Conservation (phyloP, 1,140 invertebrate species). For the Platyscapa corneri region DNA sequence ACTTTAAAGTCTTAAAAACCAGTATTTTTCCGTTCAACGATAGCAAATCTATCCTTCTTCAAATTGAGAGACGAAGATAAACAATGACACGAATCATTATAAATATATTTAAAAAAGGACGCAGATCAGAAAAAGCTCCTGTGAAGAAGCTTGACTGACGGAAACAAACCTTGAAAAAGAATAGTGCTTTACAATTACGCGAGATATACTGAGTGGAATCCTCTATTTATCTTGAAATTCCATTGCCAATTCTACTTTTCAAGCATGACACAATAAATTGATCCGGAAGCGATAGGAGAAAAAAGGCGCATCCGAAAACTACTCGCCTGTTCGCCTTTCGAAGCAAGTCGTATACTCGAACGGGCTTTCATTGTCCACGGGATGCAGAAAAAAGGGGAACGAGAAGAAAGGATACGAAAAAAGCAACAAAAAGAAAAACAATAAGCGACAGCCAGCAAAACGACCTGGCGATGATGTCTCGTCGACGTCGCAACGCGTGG, state of each 20-base stretch:
- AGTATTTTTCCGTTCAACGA: too few relatives aligned
- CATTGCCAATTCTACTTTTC: neutral
- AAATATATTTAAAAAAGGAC: too few relatives aligned
- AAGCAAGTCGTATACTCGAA: neutral
- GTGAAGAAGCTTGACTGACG: neutral
- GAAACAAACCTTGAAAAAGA: neutral
- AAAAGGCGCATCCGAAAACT: neutral
- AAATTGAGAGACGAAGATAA: too few relatives aligned
- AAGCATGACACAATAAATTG: conserved; percentile 5
- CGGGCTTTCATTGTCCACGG: neutral
- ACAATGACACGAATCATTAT: too few relatives aligned
- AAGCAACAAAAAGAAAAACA: conserved; percentile 19
- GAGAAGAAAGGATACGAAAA: conserved; percentile 11
- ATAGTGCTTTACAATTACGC: neutral
- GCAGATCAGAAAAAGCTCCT: neutral
- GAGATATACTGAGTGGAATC: neutral
- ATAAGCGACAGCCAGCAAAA: conserved; percentile 29
- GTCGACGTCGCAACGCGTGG: neutral
- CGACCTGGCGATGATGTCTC: neutral
- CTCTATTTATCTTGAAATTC: neutral
- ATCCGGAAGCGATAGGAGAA: neutral
- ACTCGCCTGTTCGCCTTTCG: neutral
- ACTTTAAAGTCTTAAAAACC: neutral
- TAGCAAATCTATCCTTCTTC: too few relatives aligned
- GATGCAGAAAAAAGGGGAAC: neutral